phyloP scores from a whole-genome alignment of 1,140 invertebrate species.

The Acromyrmex echinatior region DNA sequence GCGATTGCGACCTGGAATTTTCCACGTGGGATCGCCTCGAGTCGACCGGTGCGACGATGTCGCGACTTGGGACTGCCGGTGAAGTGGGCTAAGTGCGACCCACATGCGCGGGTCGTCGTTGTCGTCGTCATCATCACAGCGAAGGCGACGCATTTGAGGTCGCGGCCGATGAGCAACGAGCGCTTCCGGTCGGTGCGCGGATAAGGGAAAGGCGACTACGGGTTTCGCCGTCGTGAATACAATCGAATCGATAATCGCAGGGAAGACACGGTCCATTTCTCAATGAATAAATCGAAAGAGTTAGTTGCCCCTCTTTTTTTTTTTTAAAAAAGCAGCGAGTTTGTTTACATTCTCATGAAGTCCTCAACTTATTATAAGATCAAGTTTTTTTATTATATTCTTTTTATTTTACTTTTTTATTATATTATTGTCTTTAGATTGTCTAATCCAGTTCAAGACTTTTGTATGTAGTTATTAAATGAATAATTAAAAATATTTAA shows the following conservation, averaged over 20 bases:
- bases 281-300: constrained; percentile 1
- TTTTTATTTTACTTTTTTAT: no score
- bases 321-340: background rate
- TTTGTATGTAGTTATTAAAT: background rate
- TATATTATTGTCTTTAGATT: no score
- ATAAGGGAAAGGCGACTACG: constrained; percentile 47
- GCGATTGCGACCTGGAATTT: constrained; percentile 55
- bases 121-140: constrained; percentile 15
- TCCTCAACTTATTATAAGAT: background rate
- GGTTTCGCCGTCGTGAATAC: constrained; percentile 15
- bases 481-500: background rate
- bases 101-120: constrained; percentile 60
- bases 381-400: no score
- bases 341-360: background rate
- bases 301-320: background rate
- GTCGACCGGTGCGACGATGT: constrained; percentile 36
- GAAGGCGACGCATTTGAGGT: constrained; percentile 66
- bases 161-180: constrained; percentile 64
- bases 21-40: constrained; percentile 62
- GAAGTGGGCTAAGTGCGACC: constrained; percentile 68
- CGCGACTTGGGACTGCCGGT: constrained; percentile 31
- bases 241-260: constrained; percentile 23
- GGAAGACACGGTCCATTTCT: constrained; percentile 22
- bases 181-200: constrained; percentile 57
- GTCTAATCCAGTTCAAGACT: no score